Percentiles rank a stretch among this genome's conserved stretches.
Evolutionary conservation across 2,113 vertebrate species (phyloP).

Genomic region (Promerops cafer): DNA sequence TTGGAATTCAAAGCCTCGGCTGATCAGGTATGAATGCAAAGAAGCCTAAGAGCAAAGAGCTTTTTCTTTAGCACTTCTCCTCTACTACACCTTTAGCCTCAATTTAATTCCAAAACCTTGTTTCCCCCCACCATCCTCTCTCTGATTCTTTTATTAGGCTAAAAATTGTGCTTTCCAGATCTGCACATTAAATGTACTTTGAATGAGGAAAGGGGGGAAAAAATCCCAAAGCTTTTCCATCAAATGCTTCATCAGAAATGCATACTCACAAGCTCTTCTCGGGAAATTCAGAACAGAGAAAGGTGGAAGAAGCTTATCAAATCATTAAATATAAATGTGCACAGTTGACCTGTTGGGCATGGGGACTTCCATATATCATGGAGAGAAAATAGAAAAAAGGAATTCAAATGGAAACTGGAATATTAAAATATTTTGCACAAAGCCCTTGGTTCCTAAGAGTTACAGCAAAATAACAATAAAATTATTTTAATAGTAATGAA

Average conservation of each 20-base stretch:
- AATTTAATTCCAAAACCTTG: background rate
- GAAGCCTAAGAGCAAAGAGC: background rate
- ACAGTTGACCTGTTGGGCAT: background rate
- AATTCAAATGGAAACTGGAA: background rate
- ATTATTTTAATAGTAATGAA: background rate
- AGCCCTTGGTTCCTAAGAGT: background rate
- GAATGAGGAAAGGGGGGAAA: background rate
- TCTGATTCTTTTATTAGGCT: background rate
- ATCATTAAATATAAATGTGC: conserved; percentile 51
- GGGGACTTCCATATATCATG: background rate
- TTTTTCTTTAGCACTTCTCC: background rate
- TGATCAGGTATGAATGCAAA: background rate
- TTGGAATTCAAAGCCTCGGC: background rate
- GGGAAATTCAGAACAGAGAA: background rate
- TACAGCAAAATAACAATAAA: background rate
- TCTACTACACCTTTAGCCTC: background rate
- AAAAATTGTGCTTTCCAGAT: background rate
- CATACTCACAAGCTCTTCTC: background rate
- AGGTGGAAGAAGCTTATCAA: background rate
- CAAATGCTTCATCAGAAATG: conserved; percentile 46
- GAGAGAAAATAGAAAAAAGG: background rate
- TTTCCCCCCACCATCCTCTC: background rate
- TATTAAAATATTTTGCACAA: background rate
- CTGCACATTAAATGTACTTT: background rate
- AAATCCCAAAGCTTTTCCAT: background rate